Conservation (phyloP, 2,113 vertebrate genomes). For the Xerus inauris region DNA sequence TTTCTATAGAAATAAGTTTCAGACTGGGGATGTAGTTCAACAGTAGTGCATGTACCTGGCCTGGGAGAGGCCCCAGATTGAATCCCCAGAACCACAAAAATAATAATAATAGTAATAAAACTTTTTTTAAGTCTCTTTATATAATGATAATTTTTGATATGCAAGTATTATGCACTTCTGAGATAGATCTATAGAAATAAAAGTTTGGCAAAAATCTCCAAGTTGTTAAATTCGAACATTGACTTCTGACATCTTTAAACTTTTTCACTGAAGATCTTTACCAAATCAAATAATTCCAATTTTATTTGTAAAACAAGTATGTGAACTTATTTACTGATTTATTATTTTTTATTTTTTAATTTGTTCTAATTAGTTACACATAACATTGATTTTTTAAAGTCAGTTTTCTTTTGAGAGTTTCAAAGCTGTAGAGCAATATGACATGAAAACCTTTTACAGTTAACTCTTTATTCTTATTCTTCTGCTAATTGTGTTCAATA, state of each 20-base stretch:
- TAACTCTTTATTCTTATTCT: neutral
- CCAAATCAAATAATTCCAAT: neutral
- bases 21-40: neutral
- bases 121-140: neutral
- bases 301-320: neutral
- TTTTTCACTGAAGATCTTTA: neutral
- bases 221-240: neutral
- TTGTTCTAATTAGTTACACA: too few species aligned
- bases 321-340: neutral
- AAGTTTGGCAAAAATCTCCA: neutral
- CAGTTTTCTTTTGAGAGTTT: neutral
- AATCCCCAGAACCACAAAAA: neutral
- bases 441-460: neutral
- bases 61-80: neutral
- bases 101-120: neutral
- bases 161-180: neutral
- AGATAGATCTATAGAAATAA: neutral
- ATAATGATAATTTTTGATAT: neutral
- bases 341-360: too few species aligned
- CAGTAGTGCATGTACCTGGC: neutral
- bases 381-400: neutral
- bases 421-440: neutral
- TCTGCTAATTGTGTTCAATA: conserved; percentile 30
- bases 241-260: neutral
- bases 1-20: neutral